phyloP scores from a whole-genome alignment of 2,888 invertebrate genomes.

The Podabrus alpinus region DNA sequence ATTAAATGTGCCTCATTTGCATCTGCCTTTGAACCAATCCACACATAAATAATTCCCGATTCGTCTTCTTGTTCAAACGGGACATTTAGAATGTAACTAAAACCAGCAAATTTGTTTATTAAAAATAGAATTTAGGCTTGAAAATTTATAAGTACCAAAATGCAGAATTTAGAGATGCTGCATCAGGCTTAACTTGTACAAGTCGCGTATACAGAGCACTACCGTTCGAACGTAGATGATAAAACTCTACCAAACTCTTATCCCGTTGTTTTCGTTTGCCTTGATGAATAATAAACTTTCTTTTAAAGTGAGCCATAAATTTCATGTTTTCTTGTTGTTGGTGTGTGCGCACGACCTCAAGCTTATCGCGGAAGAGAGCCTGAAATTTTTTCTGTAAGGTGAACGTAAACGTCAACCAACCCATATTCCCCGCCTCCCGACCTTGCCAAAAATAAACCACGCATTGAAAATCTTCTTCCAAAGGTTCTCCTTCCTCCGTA shows the following conservation, averaged over 20 bases:
- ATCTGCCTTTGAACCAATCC: slow-evolving; percentile 87
- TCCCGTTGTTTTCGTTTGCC: slow-evolving; percentile 70
- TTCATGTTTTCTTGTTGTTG: slow-evolving; percentile 99
- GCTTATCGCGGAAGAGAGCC: slow-evolving; percentile 81
- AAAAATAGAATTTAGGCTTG: neutral
- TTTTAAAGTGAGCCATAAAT: slow-evolving; percentile 96
- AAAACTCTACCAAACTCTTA: slow-evolving; percentile 79
- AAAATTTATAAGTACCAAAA: slow-evolving; percentile 74
- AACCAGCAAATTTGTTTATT: slow-evolving; percentile 12
- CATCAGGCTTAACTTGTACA: slow-evolving; percentile 87
- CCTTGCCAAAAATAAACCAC: slow-evolving; percentile 99
- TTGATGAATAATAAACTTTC: slow-evolving; percentile 89
- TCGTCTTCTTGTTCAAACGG: slow-evolving; percentile 87
- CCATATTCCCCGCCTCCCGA: slow-evolving; percentile 96
- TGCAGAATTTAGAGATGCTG: slow-evolving; percentile 84
- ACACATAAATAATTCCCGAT: slow-evolving; percentile 92
- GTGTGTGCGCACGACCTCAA: slow-evolving; percentile 94
- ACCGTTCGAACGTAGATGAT: slow-evolving; percentile 94
- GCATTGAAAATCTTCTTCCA: slow-evolving; percentile 80
- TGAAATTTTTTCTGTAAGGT: slow-evolving; percentile 92
- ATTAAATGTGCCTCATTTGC: slow-evolving; percentile 84
- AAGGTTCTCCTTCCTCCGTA: slow-evolving; percentile 55
- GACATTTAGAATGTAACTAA: slow-evolving; percentile 88
- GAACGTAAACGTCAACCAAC: slow-evolving; percentile 99
- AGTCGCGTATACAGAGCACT: slow-evolving; percentile 91